These are phyloP conservation scores for Hoplostethus atlanticus DNA, from an alignment of 2,797 vertebrate genomes.

Conservation along the genomic window DNA sequence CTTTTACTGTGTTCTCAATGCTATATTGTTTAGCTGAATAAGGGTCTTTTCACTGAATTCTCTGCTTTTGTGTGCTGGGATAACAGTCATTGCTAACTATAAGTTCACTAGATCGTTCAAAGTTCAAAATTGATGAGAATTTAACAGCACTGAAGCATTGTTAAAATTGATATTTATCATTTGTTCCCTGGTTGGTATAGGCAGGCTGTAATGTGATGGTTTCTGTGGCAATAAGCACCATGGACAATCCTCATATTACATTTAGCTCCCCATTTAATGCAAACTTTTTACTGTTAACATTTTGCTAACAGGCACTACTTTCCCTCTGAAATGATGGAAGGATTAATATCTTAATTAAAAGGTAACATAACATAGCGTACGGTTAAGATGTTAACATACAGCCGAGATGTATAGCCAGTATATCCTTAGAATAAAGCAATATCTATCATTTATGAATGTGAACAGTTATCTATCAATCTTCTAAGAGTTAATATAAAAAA, in stretches of 20 bases:
- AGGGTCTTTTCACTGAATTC: neutral
- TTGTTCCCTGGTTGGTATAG: slow-evolving; percentile 19
- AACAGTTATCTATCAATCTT: slow-evolving; percentile 39
- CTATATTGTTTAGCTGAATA: slow-evolving; percentile 6
- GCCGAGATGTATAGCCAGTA: slow-evolving; percentile 17
- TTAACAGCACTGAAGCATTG: slow-evolving; percentile 24
- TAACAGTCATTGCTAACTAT: neutral
- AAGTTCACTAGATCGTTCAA: neutral
- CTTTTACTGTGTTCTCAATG: slow-evolving; percentile 13
- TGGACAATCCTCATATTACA: neutral
- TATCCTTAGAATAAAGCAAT: slow-evolving; percentile 23
- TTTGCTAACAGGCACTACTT: slow-evolving; percentile 3
- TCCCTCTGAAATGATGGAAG: neutral
- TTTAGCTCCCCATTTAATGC: slow-evolving; percentile 21
- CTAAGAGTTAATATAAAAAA: slow-evolving; percentile 22
- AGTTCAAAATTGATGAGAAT: neutral
- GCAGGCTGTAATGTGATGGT: too few relatives aligned
- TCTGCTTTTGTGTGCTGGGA: neutral
- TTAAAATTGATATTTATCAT: slow-evolving; percentile 51
- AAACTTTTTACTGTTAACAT: slow-evolving; percentile 25
- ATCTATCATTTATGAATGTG: slow-evolving; percentile 14
- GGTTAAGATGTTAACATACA: slow-evolving; percentile 1
- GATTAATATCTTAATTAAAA: slow-evolving; percentile 1
- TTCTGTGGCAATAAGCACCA: too few relatives aligned
- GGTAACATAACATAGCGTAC: neutral